These are phyloP conservation scores for Tyto alba DNA, from an alignment of 2,113 vertebrate genomes.

Conservation along the genomic window DNA sequence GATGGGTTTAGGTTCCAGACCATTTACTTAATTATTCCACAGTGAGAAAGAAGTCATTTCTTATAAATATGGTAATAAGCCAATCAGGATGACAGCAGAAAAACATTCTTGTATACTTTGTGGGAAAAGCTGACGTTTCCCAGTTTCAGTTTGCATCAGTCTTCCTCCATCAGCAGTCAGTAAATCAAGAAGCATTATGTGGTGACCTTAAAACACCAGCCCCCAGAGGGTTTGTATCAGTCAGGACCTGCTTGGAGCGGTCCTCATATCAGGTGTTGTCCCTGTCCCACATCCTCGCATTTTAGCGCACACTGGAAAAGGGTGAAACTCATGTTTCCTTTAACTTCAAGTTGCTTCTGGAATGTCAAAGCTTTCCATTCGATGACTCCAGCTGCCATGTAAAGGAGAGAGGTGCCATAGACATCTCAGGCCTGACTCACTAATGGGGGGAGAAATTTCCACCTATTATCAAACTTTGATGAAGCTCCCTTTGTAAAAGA, in stretches of 20 bases:
- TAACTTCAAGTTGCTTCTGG: background rate
- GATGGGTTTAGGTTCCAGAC: conserved; percentile 43
- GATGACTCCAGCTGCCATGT: background rate
- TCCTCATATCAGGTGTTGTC: background rate
- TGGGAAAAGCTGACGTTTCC: background rate
- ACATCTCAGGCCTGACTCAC: background rate
- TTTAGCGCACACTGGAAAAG: background rate
- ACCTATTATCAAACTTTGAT: background rate
- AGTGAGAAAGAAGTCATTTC: conserved; percentile 1
- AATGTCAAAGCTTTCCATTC: background rate
- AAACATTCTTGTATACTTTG: background rate
- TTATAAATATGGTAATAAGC: conserved; percentile 50
- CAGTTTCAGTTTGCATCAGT: background rate
- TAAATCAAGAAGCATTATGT: background rate
- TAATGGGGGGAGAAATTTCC: background rate
- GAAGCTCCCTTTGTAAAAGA: background rate
- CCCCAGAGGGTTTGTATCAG: background rate
- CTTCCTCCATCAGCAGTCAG: background rate
- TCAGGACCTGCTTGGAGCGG: background rate
- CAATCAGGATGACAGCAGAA: background rate
- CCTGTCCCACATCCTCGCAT: background rate
- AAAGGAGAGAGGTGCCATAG: background rate
- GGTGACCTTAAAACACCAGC: background rate
- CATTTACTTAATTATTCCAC: conserved; percentile 54
- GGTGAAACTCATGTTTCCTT: background rate